phyloP scores from a whole-genome alignment of 2,888 invertebrate genomes.

The Alcis repandata region DNA sequence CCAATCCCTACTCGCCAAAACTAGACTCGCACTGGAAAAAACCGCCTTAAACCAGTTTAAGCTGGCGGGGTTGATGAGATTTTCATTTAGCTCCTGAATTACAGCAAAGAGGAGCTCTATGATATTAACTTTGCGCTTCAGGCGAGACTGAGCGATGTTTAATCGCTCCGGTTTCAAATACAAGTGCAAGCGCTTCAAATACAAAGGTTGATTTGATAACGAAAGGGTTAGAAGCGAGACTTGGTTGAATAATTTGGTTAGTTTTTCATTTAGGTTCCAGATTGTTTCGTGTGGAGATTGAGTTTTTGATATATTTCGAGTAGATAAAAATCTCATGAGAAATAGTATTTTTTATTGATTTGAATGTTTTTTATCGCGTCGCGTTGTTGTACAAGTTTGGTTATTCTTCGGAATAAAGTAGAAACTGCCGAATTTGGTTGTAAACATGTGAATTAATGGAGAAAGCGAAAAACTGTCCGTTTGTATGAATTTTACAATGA shows the following conservation, averaged over 20 bases:
- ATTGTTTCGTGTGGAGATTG: background rate
- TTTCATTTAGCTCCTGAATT: constrained; percentile 67
- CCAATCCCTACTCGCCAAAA: constrained; percentile 21
- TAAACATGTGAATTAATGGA: too few species aligned
- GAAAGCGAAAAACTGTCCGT: too few species aligned
- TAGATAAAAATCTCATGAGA: background rate
- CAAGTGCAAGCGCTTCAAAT: constrained; percentile 33
- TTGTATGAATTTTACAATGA: too few species aligned
- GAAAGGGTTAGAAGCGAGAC: constrained; percentile 2
- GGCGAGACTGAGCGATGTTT: constrained; percentile 48
- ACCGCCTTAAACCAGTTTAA: constrained; percentile 52
- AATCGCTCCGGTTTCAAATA: constrained; percentile 48
- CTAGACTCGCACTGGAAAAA: constrained; percentile 44
- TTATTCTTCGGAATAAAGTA: too few species aligned
- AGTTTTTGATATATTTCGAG: background rate
- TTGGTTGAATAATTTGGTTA: constrained; percentile 1
- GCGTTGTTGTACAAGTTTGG: too few species aligned
- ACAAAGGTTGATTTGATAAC: constrained; percentile 25
- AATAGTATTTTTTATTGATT: background rate
- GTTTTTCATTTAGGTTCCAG: constrained; percentile 1
- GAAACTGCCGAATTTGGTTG: too few species aligned
- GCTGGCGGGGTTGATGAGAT: constrained; percentile 61
- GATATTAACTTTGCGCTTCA: constrained; percentile 55
- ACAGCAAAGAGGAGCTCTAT: constrained; percentile 54
- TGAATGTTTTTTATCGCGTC: background rate